Base-by-base conservation (phyloP, 2,113 vertebrate species). In the Thinocorus orbignyianus region DNA sequence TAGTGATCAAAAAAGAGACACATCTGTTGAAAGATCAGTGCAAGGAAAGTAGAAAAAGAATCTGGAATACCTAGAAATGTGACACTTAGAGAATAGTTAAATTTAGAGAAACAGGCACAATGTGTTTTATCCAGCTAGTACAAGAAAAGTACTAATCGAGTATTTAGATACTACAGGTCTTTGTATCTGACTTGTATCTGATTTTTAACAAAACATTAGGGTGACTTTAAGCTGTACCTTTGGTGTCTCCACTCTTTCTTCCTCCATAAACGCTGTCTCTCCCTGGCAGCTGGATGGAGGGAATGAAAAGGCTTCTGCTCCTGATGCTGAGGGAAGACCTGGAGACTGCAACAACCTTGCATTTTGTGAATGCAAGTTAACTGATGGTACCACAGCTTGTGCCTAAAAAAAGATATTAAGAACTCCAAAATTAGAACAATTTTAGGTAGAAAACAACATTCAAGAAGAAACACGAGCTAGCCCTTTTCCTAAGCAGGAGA, bases 181-280 rank as follows among this genome's bases (percentile, higher is more conserved):
- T 35, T 31, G 37, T 23, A 28, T 68, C 57, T 69, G 61, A 31
- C 55, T 64, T 76, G 35, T n/a, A n/a, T n/a, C n/a, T 18, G 19
- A 70, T 13, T 41, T 51, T 3, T 31, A 30, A 31, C 8, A 8
- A 14, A 83, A 54, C 17, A 39, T 17, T 0, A 10, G 37, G n/a
- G 28, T 33, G 55, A 82, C 54, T 49, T 61, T 8, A 33, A 80
- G 49, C 94, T 66, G 17, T 98, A 99, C 99, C 98, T 99, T 99
- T 90, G 99, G 99, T 3, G 99, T 99, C 92, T 98, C 98, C 3
- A 99, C 97, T 97, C 90, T 98, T 17, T 99, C 99, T 90, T 99
- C 99, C 66, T 99, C 99, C 98, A 99, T 99, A 81, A 99, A 98
- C 2, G 98, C 98, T 30, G 98, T 97, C 79, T 99, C 99, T 10